Conservation (phyloP, 53 echinoderm and acorn worm genomes). For the Echinometra lucunter region DNA sequence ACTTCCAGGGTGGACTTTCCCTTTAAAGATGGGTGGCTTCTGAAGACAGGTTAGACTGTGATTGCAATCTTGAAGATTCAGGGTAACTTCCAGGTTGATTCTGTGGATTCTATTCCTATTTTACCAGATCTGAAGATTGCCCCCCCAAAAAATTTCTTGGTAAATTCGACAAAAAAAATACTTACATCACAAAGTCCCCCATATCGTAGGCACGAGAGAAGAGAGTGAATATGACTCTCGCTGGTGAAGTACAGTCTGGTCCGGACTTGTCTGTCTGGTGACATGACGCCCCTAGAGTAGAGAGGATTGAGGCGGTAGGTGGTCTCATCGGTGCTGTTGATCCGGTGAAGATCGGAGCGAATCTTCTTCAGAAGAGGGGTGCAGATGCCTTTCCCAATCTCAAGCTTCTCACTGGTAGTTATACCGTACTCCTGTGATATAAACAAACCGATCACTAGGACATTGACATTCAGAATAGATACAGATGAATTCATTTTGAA, state of each 20-base stretch:
- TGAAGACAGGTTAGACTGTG: too few species aligned
- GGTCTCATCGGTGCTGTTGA: constrained; percentile 91
- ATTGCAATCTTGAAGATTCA: not conserved
- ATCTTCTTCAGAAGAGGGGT: constrained; percentile 94
- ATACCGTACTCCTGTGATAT: constrained; percentile 91
- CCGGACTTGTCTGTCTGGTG: constrained; percentile 93
- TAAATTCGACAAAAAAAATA: not conserved
- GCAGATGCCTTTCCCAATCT: constrained; percentile 92
- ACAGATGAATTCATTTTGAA: too few species aligned
- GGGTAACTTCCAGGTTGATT: not conserved
- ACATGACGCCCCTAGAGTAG: constrained; percentile 93
- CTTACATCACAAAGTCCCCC: constrained; percentile 96
- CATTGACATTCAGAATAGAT: not conserved
- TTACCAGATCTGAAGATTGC: not conserved
- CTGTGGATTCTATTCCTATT: too few species aligned
- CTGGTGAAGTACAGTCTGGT: constrained; percentile 98
- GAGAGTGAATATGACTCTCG: constrained; percentile 97
- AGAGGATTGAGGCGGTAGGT: constrained; percentile 91
- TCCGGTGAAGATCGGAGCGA: constrained; percentile 85
- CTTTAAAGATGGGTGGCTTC: too few species aligned
- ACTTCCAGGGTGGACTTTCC: too few species aligned
- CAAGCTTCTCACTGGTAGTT: constrained; percentile 83
- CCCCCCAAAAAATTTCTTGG: not conserved
- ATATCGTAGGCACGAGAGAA: constrained; percentile 88
- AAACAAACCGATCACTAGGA: not conserved